A percentile compares a stretch with the other conserved stretches of the same genome.
These are phyloP conservation scores for Odiellus spinosus DNA, from an alignment of 2,888 invertebrate species.

Conservation along the genomic window DNA sequence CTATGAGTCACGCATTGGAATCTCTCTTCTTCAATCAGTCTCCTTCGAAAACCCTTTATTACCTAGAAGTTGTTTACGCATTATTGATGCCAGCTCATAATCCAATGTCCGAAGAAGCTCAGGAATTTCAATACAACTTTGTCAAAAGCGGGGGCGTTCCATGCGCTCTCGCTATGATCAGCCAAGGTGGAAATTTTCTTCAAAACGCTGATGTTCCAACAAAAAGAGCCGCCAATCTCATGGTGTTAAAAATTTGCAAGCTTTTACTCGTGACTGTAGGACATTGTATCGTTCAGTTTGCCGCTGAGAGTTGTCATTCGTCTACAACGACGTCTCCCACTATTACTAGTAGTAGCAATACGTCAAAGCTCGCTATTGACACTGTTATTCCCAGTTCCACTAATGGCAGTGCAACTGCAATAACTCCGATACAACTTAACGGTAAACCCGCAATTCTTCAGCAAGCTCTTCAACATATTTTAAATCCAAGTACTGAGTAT, in stretches of 20 bases:
- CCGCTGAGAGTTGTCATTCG: conserved; percentile 23
- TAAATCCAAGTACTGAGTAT: conserved; percentile 65
- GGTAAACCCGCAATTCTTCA: conserved; percentile 42
- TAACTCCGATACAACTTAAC: conserved; percentile 5
- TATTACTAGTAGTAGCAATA: neutral
- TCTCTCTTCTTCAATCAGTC: conserved; percentile 45
- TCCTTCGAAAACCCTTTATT: conserved; percentile 54
- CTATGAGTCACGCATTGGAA: conserved; percentile 33
- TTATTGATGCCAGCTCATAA: conserved; percentile 80
- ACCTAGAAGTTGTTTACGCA: conserved; percentile 63
- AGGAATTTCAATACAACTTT: conserved; percentile 52
- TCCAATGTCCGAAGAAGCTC: conserved; percentile 50
- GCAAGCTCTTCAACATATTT: conserved; percentile 66
- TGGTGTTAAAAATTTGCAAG: conserved; percentile 73
- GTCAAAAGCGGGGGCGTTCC: conserved; percentile 48
- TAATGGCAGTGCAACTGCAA: conserved; percentile 4
- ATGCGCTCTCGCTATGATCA: conserved; percentile 57
- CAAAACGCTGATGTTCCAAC: conserved; percentile 59
- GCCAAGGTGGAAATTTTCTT: conserved; percentile 61
- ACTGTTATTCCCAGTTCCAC: conserved; percentile 1
- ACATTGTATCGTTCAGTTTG: conserved; percentile 37
- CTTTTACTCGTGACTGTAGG: conserved; percentile 72
- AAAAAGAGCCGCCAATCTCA: conserved; percentile 66
- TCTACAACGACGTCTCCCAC: neutral
- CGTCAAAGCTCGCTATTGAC: neutral